These are phyloP conservation scores for Phylloscopus trochiloides DNA, from an alignment of 2,113 vertebrate genomes.

Conservation along the genomic window DNA sequence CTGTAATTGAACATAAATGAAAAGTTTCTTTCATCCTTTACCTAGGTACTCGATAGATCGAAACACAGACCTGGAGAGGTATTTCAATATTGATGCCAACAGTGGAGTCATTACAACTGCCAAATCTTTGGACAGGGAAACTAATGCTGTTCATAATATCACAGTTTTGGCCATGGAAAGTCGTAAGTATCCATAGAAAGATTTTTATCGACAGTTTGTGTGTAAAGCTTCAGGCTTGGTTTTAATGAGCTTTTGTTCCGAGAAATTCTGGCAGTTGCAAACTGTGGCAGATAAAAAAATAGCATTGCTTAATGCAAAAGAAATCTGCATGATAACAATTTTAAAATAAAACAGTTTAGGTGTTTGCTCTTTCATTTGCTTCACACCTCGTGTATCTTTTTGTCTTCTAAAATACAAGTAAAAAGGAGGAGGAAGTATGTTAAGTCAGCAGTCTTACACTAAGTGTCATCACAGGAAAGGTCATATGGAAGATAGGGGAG, in stretches of 20 bases:
- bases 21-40: slow-evolving; percentile 26
- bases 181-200: slow-evolving; percentile 79
- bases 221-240: not conserved
- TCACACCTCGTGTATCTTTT: not conserved
- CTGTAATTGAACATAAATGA: slow-evolving; percentile 11
- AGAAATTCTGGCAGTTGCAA: not conserved
- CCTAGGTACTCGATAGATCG: slow-evolving; percentile 95
- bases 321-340: not conserved
- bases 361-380: not conserved
- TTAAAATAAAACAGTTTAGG: not conserved
- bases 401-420: not conserved
- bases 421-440: not conserved
- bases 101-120: slow-evolving; percentile 93
- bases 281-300: not conserved
- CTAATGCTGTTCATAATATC: slow-evolving; percentile 91
- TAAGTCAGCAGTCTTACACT: not conserved
- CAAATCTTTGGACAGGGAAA: slow-evolving; percentile 90
- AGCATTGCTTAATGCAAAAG: not conserved
- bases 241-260: not conserved
- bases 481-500: not conserved
- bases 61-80: slow-evolving; percentile 95
- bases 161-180: slow-evolving; percentile 95
- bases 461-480: not conserved
- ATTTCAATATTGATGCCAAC: slow-evolving; percentile 93
- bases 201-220: not conserved